Evolutionary conservation across 1,140 invertebrate species (phyloP).

Genomic region (Cyphomyrmex costatus): DNA sequence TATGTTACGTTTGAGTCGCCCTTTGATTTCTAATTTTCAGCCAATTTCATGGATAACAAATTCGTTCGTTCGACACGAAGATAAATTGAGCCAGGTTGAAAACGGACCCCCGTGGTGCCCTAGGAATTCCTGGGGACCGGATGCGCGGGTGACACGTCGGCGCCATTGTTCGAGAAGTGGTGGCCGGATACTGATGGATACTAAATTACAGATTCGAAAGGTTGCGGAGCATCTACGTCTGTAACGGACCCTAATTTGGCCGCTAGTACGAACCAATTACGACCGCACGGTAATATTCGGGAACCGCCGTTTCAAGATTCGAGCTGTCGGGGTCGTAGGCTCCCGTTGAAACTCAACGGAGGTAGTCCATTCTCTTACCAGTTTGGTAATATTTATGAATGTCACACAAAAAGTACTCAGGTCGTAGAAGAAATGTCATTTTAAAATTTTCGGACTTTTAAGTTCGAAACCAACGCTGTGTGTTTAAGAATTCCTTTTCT

Average conservation of each 20-base stretch:
- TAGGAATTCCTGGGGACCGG: slow-evolving; percentile 53
- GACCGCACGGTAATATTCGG: neutral
- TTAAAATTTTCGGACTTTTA: neutral
- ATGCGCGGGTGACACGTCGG: slow-evolving; percentile 60
- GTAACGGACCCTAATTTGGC: slow-evolving; percentile 68
- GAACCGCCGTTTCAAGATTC: slow-evolving; percentile 23
- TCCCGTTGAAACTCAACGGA: neutral
- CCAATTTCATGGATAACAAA: neutral
- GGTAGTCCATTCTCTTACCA: neutral
- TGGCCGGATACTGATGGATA: slow-evolving; percentile 60
- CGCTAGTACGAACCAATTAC: slow-evolving; percentile 67
- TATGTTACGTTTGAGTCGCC: neutral
- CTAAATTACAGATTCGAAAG: slow-evolving; percentile 72
- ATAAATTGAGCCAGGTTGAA: slow-evolving; percentile 26
- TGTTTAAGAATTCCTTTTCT: neutral
- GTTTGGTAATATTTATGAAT: neutral
- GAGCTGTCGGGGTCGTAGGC: neutral
- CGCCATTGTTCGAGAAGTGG: slow-evolving; percentile 72
- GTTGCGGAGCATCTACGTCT: slow-evolving; percentile 24
- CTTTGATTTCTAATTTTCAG: neutral
- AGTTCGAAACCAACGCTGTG: neutral
- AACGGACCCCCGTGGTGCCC: slow-evolving; percentile 20
- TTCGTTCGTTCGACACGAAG: neutral
- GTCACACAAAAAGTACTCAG: neutral
- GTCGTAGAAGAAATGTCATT: neutral